Evolutionary conservation across 2,797 vertebrate species (phyloP), one percentile per base, ranked within the genome.

Genomic region (Avahi laniger): DNA sequence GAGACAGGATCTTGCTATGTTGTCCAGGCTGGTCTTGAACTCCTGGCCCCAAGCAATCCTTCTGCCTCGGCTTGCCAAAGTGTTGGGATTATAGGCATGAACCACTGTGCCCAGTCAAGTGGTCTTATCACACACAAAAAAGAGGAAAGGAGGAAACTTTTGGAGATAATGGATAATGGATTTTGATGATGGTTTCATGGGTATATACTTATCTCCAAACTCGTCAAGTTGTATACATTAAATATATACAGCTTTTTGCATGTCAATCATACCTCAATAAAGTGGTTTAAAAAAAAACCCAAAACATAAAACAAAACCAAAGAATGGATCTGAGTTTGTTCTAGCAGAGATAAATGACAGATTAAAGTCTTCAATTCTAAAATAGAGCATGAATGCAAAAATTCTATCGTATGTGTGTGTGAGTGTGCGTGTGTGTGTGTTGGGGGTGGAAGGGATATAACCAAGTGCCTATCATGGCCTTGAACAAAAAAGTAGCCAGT

Each of bases 281-380:
- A 10, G 26, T 59, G 9, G 26, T 80, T 80, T 38, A 54, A 0
- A 43, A 59, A 80, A 35, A 46, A 35, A 4, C 20, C 26, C 28
- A 54, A 50, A n/a, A 79, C 50, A 59, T 30, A 50, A 52, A 67
- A 70, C 30, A 63, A 63, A 65, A 67, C 57, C 46, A 38, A 61
- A 79, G 43, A 75, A 20, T 2, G 38, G 76, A 8, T 15, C 43
- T 94, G 52, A 43, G 22, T 75, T 91, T 81, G 50, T 85, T 81
- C 24, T 38, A 57, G n/a, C 65, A 61, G 63, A 83, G 86, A 52
- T 70, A n/a, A 85, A 46, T 22, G 22, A 76, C n/a, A 75, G 20
- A 24, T 14, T 15, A 52, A 72, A 89, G 15, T 57, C 30, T 73
- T 94, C 70, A 91, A 18, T 70, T 89, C 35, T 94, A 48, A 93